A percentile compares a stretch with the other conserved stretches of the same genome.
Conservation (phyloP, 2,113 vertebrate species). For the Dascyllus trimaculatus region DNA sequence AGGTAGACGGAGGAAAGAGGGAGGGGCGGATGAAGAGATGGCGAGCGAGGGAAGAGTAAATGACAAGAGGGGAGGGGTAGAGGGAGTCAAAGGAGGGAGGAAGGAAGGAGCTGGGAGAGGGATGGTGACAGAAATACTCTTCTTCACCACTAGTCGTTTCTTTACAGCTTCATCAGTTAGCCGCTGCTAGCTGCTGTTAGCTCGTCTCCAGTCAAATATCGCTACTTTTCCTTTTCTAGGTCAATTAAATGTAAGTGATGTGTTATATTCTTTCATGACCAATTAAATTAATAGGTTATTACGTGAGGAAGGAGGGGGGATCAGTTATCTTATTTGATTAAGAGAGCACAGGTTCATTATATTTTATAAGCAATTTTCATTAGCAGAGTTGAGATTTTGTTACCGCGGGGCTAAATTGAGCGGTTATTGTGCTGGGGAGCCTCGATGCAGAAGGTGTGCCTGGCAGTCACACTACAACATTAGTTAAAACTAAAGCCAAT, state of each 20-base stretch:
- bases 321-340: conserved; percentile 97
- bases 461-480: conserved; percentile 90
- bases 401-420: conserved; percentile 96
- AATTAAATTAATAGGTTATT: conserved; percentile 99
- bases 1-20: conserved; percentile 45
- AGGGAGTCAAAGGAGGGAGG: conserved; percentile 33
- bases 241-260: conserved; percentile 99
- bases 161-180: conserved; percentile 91
- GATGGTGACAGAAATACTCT: conserved; percentile 69
- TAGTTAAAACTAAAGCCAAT: conserved; percentile 99
- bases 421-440: conserved; percentile 91
- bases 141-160: conserved; percentile 80
- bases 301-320: conserved; percentile 71
- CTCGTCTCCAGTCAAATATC: conserved; percentile 92
- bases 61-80: conserved; percentile 56
- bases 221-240: conserved; percentile 97
- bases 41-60: conserved; percentile 65
- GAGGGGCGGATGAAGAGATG: conserved; percentile 66
- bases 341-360: conserved; percentile 97
- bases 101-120: conserved; percentile 27
- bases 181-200: conserved; percentile 69
- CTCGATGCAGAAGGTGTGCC: conserved; percentile 93
- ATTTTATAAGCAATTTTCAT: conserved; percentile 99
- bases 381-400: conserved; percentile 92
- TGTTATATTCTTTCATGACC: conserved; percentile 98